Evolutionary conservation across 2,113 vertebrate species (phyloP).

Genomic region (Rousettus leschenaultii): DNA sequence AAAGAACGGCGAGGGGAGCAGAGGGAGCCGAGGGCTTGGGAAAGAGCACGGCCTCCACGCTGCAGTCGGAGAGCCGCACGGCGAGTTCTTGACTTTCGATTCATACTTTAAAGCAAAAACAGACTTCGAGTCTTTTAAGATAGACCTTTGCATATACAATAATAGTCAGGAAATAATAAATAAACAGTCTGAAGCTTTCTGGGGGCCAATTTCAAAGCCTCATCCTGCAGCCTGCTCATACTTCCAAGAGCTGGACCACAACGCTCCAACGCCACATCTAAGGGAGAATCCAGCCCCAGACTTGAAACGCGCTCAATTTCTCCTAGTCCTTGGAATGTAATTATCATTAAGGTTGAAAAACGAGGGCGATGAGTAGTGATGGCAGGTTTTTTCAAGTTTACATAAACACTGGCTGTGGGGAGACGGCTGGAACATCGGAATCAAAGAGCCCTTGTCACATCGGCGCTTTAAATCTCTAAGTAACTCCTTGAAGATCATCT

Average conservation of each 20-base stretch:
- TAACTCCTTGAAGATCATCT: constrained; percentile 83
- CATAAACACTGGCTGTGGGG: constrained; percentile 82
- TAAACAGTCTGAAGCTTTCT: neutral
- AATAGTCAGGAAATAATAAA: neutral
- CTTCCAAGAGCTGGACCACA: neutral
- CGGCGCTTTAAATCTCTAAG: constrained; percentile 81
- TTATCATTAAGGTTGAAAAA: constrained; percentile 87
- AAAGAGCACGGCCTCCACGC: too few species aligned
- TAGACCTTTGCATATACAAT: neutral
- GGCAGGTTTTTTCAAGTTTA: constrained; percentile 87
- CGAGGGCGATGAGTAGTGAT: constrained; percentile 82
- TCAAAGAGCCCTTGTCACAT: constrained; percentile 85
- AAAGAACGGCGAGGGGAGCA: neutral
- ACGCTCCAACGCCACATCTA: constrained; percentile 33
- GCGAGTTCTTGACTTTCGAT: neutral
- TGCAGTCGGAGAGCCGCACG: neutral
- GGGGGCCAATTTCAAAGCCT: neutral
- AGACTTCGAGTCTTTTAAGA: neutral
- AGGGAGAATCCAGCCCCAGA: constrained; percentile 31
- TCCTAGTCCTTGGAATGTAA: constrained; percentile 82
- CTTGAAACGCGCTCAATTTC: constrained; percentile 73
- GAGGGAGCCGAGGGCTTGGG: neutral
- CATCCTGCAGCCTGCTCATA: neutral
- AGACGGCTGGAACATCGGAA: constrained; percentile 79
- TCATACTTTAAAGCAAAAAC: neutral